A percentile compares a stretch with the other conserved stretches of the same genome.
Conservation (phyloP, 2,888 invertebrate genomes). For the Rotaria magnacalcarata region DNA sequence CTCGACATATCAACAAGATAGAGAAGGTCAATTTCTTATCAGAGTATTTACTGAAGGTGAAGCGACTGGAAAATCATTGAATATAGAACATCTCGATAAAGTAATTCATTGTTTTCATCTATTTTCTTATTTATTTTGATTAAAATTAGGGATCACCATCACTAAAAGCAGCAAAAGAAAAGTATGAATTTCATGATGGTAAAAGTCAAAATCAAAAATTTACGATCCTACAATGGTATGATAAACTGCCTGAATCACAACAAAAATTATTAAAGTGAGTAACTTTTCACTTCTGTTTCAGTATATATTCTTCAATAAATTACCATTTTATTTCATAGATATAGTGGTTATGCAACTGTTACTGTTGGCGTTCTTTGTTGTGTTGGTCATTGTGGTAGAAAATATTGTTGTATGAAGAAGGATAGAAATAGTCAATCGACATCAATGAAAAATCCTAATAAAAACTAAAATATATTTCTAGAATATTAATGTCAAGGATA, state of each 20-base stretch:
- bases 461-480: too few species aligned
- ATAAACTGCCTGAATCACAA: conserved; percentile 38
- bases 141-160: too few species aligned
- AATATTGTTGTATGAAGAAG: not conserved
- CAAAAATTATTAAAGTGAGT: not conserved
- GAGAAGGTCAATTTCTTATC: conserved; percentile 44
- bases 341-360: not conserved
- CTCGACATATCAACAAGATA: conserved; percentile 41
- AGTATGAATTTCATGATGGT: conserved; percentile 43
- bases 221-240: conserved; percentile 44
- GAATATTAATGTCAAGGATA: too few species aligned
- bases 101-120: not conserved
- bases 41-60: conserved; percentile 43
- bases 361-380: not conserved
- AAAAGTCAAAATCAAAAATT: conserved; percentile 38
- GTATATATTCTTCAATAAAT: too few species aligned
- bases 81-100: conserved; percentile 36
- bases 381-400: not conserved
- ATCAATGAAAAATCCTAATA: not conserved
- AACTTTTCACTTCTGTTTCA: too few species aligned
- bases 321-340: not conserved
- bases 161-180: not conserved
- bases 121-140: not conserved
- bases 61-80: conserved; percentile 39
- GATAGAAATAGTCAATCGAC: not conserved